Base-by-base conservation (phyloP, 2,888 invertebrate species). In the Sphinx pinastri region DNA sequence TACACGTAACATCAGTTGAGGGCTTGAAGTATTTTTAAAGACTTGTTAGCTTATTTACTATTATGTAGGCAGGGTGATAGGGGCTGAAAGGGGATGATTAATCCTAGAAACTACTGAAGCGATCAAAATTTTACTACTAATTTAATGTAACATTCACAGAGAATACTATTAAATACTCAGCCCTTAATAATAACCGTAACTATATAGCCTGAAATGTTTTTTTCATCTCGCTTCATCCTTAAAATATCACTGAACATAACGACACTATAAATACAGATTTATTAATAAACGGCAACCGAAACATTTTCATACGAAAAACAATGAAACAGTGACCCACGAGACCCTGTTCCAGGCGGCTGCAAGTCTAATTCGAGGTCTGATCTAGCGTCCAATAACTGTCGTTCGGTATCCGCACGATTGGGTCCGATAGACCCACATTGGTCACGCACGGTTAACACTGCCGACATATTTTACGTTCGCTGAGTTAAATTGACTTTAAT, bases 311-410 rank as follows among this genome's bases (percentile, higher is more conserved):
- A 16, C 60, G 60, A 72, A 68, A 72, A 71, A 79, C 74, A 71
- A 14, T 77, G 79, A 72, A 71, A 79, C 74, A 71, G n/a, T 77
- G 79, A 78, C 74, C 79, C 79, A 73, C 80, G 73, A 78, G 77
- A 73, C 75, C 75, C 74, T 63, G 67, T 68, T 73, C 75, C 73
- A 72, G 70, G 75, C 70, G 77, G 73, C 76, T 75, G 77, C 82
- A 83, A 78, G 81, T 79, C 82, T 81, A 79, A 85, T 84, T 82
- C 84, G 76, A 78, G 76, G 77, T 77, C 79, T 70, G 75, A 74
- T 80, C 78, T 80, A 79, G 78, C 70, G 73, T 79, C 83, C 84
- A 86, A 85, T 86, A 85, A 83, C 83, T 85, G 85, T 86, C 85
- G 81, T 75, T 76, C 77, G 81, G 71, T 81, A 85, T 86, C 82